phyloP scores from a whole-genome alignment of 2,113 vertebrate genomes.

The Himantopus leucocephalus region DNA sequence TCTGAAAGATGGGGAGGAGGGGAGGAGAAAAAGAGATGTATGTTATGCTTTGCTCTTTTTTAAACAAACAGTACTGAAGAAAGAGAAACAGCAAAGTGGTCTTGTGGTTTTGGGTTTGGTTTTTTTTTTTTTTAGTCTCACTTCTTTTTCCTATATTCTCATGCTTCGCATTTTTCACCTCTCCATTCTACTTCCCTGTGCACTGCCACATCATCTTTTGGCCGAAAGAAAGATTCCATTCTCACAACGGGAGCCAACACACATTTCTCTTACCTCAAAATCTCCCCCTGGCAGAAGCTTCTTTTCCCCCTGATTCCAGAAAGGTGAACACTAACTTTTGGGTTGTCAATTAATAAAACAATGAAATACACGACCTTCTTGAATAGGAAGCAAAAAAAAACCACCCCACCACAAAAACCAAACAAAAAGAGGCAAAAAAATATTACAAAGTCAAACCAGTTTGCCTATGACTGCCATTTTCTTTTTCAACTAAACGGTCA shows the following conservation, averaged over 20 bases:
- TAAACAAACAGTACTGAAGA: background rate
- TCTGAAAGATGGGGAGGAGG: background rate
- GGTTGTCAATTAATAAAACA: background rate
- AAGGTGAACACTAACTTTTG: background rate
- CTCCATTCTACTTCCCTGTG: background rate
- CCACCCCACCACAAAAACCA: background rate
- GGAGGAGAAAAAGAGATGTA: too few relatives aligned
- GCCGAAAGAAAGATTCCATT: background rate
- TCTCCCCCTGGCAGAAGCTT: background rate
- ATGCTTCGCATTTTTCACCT: background rate
- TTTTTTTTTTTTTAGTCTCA: background rate
- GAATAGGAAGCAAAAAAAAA: background rate
- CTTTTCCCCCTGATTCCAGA: background rate
- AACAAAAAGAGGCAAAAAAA: background rate
- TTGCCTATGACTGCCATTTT: background rate
- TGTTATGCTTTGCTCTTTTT: background rate
- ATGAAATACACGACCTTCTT: background rate
- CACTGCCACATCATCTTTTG: background rate
- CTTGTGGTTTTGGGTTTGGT: background rate
- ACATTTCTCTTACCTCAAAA: background rate
- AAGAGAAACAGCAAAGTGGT: background rate
- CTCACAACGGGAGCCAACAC: background rate
- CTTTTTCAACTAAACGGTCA: background rate
- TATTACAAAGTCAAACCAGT: background rate
- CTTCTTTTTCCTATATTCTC: background rate